These are phyloP conservation scores for Heliconius hermathena DNA, from an alignment of 1,140 invertebrate species.

Conservation along the genomic window DNA sequence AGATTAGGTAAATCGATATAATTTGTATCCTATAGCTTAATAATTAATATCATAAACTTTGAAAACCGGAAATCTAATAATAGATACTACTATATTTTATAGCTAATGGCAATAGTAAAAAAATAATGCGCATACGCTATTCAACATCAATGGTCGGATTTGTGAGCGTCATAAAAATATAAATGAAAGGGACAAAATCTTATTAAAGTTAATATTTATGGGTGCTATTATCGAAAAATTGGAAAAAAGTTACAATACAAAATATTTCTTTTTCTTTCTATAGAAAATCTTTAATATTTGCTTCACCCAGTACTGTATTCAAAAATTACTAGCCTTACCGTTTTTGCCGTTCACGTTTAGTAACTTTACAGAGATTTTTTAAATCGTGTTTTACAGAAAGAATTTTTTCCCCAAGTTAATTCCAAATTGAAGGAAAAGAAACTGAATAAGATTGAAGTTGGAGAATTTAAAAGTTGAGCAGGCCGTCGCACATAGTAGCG, in stretches of 20 bases:
- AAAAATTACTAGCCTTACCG: slow-evolving; percentile 68
- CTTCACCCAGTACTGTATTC: slow-evolving; percentile 24
- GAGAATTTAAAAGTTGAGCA: slow-evolving; percentile 74
- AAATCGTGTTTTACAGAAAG: slow-evolving; percentile 46
- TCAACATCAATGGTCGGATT: slow-evolving; percentile 53
- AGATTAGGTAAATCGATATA: too few relatives aligned
- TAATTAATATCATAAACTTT: too few relatives aligned
- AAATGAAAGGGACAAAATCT: slow-evolving; percentile 79
- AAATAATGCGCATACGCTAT: slow-evolving; percentile 59
- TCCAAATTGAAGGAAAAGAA: slow-evolving; percentile 46
- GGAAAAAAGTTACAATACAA: background rate
- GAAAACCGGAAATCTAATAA: background rate
- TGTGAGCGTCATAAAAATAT: slow-evolving; percentile 71
- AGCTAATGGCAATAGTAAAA: slow-evolving; percentile 58
- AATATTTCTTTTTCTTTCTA: background rate
- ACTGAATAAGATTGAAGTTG: slow-evolving; percentile 60
- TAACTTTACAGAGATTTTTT: slow-evolving; percentile 13
- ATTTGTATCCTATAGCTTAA: too few relatives aligned
- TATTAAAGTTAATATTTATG: slow-evolving; percentile 83
- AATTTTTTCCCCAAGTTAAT: slow-evolving; percentile 41
- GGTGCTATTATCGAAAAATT: slow-evolving; percentile 56
- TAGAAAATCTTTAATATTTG: background rate
- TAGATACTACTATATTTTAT: slow-evolving; percentile 44
- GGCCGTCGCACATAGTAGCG: slow-evolving; percentile 66
- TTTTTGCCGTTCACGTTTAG: slow-evolving; percentile 54